Evolutionary conservation across 1,140 invertebrate species (phyloP), one percentile per base, ranked within the genome.

Genomic region (Drosophila lacertosa): DNA sequence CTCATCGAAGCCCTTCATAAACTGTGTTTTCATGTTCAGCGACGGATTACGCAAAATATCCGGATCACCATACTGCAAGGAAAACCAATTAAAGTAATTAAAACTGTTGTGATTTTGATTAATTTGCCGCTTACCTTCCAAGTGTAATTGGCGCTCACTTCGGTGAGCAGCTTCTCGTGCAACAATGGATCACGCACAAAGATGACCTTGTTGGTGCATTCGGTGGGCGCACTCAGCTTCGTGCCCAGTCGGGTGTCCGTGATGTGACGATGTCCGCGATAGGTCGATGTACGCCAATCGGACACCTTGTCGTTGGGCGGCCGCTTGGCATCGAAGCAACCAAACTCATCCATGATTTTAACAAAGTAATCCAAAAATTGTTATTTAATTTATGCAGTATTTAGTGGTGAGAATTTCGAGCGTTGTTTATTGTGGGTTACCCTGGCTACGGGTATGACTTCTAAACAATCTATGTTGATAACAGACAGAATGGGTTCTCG

Each of bases 221-320:
- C 89, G 4, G 22, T 11, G 3, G 73, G 51, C 0, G 51, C 71
- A 13, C 67, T 69, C 2, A 80, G 63, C 16, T 78, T 69, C 15
- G 74, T 89, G 6, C 62, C 78, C 64, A 89, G 47, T 16, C 72
- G 64, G 1, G 73, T 59, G 20, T 90, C 89, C 0, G 69, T 90
- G 35, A 90, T 75, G 22, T 84, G 47, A n/a, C 72, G 74, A 53
- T 90, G 84, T 1, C 73, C 83, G 4, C 82, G 71, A 60, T 90
- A 89, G 0, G 66, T 65, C 1, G 89, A 83, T 4, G 89, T 90
- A 11, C 89, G 70, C 84, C 75, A 77, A 66, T 90, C 89, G 1
- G 60, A 33, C 7, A 74, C 37, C n/a, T 47, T 57, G 3, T 71
- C 58, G 13, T 35, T 53, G 1, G 24, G 33, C 0, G 89, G 89